Conservation (phyloP, 2,797 vertebrate genomes). For the Rhinoraja longicauda region DNA sequence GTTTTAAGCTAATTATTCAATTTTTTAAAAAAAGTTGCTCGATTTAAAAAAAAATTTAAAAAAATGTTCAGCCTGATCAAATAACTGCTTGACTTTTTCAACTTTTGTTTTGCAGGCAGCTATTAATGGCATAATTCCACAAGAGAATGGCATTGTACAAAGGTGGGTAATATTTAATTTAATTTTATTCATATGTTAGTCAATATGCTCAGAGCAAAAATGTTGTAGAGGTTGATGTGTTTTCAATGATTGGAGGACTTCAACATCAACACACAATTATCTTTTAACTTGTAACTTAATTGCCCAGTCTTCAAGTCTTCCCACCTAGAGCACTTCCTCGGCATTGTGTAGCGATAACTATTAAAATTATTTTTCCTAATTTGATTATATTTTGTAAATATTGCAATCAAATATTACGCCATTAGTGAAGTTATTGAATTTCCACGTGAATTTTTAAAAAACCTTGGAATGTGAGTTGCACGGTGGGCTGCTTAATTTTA, state of each 20-base stretch:
- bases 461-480: background rate
- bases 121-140: constrained; percentile 98
- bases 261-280: background rate
- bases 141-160: constrained; percentile 97
- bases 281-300: background rate
- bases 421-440: background rate
- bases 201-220: background rate
- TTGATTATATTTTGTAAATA: background rate
- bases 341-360: background rate
- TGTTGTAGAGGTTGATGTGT: background rate
- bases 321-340: background rate
- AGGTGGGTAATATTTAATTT: constrained; percentile 62
- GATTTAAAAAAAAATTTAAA: too few species aligned
- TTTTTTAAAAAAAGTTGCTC: too few species aligned
- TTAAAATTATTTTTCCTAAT: background rate
- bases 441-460: too few species aligned
- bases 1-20: too few species aligned
- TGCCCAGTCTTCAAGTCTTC: background rate
- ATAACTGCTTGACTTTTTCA: constrained; percentile 2
- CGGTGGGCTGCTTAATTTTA: too few species aligned
- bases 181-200: background rate
- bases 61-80: background rate
- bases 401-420: background rate
- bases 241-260: too few species aligned
- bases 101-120: constrained; percentile 76